These are phyloP conservation scores for Tillus elongatus DNA, from an alignment of 2,888 invertebrate genomes.

Conservation along the genomic window DNA sequence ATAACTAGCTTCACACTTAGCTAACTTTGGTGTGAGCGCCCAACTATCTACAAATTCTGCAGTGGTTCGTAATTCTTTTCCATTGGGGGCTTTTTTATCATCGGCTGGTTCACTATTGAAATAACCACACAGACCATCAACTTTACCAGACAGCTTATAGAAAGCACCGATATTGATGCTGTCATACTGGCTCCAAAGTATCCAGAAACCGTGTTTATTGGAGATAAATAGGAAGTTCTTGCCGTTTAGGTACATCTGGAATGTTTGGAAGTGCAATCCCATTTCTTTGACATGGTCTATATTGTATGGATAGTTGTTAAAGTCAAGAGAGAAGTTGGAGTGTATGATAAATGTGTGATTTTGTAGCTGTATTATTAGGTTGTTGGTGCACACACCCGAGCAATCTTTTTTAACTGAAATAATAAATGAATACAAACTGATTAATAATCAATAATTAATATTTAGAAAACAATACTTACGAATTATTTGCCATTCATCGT, in stretches of 20 bases:
- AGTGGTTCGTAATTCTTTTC: constrained; percentile 50
- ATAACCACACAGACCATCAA: constrained; percentile 74
- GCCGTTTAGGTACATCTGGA: constrained; percentile 60
- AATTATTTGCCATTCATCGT: constrained; percentile 61
- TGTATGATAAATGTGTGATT: constrained; percentile 51
- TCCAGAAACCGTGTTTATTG: constrained; percentile 62
- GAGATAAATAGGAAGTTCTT: constrained; percentile 59
- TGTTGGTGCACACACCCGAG: constrained; percentile 49
- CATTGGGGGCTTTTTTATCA: constrained; percentile 65
- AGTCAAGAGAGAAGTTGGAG: constrained; percentile 56
- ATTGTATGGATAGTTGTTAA: constrained; percentile 56
- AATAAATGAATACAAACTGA: too few relatives aligned
- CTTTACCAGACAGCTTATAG: constrained; percentile 50
- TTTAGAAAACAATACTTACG: constrained; percentile 43
- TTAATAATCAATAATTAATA: too few relatives aligned
- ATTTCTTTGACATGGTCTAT: constrained; percentile 52
- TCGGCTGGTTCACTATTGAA: constrained; percentile 58
- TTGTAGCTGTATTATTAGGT: constrained; percentile 55
- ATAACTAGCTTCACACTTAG: constrained; percentile 51
- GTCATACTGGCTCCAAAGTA: constrained; percentile 59
- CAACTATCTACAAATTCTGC: constrained; percentile 70
- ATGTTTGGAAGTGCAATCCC: constrained; percentile 52
- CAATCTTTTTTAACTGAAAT: constrained; percentile 58
- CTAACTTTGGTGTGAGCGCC: constrained; percentile 46
- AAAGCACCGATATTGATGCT: constrained; percentile 58